Conservation (phyloP, 2,113 vertebrate genomes). For the Ptyas mucosa region DNA sequence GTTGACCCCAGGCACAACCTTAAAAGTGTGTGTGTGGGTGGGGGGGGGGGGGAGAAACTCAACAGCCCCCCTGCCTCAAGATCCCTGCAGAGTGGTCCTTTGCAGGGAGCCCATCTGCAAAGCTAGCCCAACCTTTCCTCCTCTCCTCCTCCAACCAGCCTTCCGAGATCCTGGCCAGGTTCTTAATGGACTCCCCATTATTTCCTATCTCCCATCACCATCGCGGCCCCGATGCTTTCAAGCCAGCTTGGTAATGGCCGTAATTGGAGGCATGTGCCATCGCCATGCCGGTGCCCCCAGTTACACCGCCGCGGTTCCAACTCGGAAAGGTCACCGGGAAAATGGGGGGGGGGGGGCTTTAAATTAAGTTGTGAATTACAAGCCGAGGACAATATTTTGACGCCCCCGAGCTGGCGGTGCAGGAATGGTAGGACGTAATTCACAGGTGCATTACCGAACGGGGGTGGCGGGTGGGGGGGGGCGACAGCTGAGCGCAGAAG, state of each 20-base stretch:
- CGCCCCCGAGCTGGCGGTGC: conserved; percentile 74
- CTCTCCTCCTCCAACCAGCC: neutral
- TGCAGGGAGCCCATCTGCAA: neutral
- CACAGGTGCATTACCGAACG: conserved; percentile 77
- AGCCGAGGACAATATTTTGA: conserved; percentile 81
- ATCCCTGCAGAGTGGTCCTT: too few species aligned
- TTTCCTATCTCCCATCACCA: conserved; percentile 37
- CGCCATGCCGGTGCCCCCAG: conserved; percentile 59
- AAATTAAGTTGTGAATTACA: conserved; percentile 83
- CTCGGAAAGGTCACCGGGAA: conserved; percentile 73
- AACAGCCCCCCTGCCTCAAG: neutral
- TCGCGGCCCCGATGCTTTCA: conserved; percentile 39
- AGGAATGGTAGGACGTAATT: conserved; percentile 74
- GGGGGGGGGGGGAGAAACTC: neutral
- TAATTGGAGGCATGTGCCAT: conserved; percentile 68
- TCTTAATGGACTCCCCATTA: conserved; percentile 56
- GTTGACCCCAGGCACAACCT: neutral
- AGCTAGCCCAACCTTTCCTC: neutral
- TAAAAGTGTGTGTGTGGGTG: too few species aligned
- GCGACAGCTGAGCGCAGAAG: conserved; percentile 79
- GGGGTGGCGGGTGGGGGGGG: conserved; percentile 64
- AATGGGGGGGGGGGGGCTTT: conserved; percentile 69
- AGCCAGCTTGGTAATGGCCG: conserved; percentile 52
- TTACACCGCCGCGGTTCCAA: conserved; percentile 58
- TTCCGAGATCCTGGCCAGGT: conserved; percentile 38